Evolutionary conservation across 2,888 invertebrate genomes (phyloP), one percentile per base, ranked within the genome.

Genomic region (Pharmacophagus antenor): DNA sequence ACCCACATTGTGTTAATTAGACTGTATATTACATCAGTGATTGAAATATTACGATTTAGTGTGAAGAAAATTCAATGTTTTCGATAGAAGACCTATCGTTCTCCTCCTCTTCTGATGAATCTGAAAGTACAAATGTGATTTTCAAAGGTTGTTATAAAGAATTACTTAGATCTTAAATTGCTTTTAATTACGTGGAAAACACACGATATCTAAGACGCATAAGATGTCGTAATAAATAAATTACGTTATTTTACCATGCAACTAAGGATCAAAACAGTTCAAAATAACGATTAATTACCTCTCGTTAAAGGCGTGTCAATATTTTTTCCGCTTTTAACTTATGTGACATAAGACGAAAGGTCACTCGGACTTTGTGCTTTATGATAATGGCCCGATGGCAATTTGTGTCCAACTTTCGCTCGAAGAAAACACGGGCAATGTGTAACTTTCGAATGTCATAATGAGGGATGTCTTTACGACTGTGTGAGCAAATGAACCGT

Each of bases 341-440:
- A 58, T 58, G 55, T 48, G 55, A 60, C 60, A 60, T 23, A 31
- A 50, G 50, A 55, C 20, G 60, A 60, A 55, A 60, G 55, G 60
- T 55, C 54, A 21, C 10, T 22, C 37, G 18, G 46, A 37, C 50
- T 59, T 60, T 60, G 55, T 60, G 50, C 37, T 60, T 55, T 60
- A 60, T 60, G 60, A 60, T 60, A 60, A 60, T 60, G 42, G 46
- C 46, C 27, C 62, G 46, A 47, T 54, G 54, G 57, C 58, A 58
- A 62, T 62, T 58, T 54, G 58, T 53, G 54, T 42, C 23, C 41
- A 41, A 49, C 53, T 57, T 62, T 62, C 57, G 49, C 62, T 46
- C 46, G 42, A 56, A 53, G 55, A 60, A 51, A 55, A 61, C 31
- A 53, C 57, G 61, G 44, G 54, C 53, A 53, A 50, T 53, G 54